Conservation (phyloP, 2,113 vertebrate genomes). For the Theropithecus gelada region DNA sequence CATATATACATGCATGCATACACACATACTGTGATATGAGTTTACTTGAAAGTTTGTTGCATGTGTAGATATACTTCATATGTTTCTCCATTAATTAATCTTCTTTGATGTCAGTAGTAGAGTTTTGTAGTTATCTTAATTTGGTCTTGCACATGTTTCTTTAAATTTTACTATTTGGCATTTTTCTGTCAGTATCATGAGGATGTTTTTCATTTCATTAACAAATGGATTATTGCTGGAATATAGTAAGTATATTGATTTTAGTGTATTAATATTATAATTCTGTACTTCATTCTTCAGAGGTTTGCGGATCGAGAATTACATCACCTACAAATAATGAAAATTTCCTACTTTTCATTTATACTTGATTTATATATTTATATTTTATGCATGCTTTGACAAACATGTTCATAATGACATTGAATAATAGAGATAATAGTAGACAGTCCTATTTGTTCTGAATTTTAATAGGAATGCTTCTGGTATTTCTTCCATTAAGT, state of each 20-base stretch:
- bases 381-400: slow-evolving; percentile 21
- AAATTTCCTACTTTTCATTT: background rate
- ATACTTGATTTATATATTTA: background rate
- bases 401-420: background rate
- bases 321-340: background rate
- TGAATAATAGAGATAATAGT: background rate
- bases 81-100: background rate
- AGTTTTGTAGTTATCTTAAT: background rate
- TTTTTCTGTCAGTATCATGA: background rate
- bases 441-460: background rate
- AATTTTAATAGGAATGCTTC: slow-evolving; percentile 35
- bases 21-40: background rate
- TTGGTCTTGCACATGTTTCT: background rate
- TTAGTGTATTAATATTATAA: slow-evolving; percentile 21
- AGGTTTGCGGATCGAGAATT: background rate
- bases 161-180: background rate
- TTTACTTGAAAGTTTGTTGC: background rate
- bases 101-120: background rate
- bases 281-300: background rate
- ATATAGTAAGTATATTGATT: background rate
- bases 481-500: background rate
- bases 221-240: background rate
- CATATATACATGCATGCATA: background rate
- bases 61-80: background rate
- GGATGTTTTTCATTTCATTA: background rate